Conservation (phyloP, 2,888 invertebrate genomes). For the Ophion obscuratus region DNA sequence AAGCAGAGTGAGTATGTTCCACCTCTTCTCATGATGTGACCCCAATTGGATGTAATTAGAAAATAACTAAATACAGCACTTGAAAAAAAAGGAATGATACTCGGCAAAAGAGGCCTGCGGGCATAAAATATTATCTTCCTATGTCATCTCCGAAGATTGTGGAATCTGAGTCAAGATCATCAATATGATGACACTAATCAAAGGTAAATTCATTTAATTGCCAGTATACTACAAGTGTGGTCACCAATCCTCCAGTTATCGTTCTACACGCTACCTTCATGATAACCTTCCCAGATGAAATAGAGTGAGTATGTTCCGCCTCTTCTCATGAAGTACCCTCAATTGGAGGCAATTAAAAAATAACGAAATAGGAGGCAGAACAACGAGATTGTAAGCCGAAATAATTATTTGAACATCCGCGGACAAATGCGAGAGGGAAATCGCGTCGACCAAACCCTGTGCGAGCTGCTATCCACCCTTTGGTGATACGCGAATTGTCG, state of each 20-base stretch:
- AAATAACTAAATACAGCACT: conserved; percentile 72
- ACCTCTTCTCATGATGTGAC: conserved; percentile 78
- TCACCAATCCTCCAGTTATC: conserved; percentile 26
- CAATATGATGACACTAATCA: no score
- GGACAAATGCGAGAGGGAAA: conserved; percentile 59
- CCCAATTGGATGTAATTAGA: conserved; percentile 80
- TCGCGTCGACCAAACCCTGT: conserved; percentile 49
- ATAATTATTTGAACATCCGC: conserved; percentile 73
- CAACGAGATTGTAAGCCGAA: conserved; percentile 60
- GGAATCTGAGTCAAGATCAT: no score
- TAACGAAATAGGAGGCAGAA: conserved; percentile 76
- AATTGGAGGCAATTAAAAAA: conserved; percentile 81
- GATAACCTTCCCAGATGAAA: neutral
- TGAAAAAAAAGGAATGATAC: no score
- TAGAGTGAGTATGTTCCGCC: conserved; percentile 51
- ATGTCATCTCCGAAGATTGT: no score
- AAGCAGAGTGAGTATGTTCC: conserved; percentile 46
- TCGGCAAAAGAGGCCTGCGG: no score
- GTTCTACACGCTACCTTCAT: neutral
- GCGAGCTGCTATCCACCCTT: neutral
- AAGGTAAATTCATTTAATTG: no score
- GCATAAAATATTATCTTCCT: no score
- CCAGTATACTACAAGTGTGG: neutral
- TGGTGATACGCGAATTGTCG: neutral
- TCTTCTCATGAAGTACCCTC: conserved; percentile 79